Evolutionary conservation across 2,797 vertebrate species (phyloP), one percentile per base, ranked within the genome.

Genomic region (Liparis tanakae): DNA sequence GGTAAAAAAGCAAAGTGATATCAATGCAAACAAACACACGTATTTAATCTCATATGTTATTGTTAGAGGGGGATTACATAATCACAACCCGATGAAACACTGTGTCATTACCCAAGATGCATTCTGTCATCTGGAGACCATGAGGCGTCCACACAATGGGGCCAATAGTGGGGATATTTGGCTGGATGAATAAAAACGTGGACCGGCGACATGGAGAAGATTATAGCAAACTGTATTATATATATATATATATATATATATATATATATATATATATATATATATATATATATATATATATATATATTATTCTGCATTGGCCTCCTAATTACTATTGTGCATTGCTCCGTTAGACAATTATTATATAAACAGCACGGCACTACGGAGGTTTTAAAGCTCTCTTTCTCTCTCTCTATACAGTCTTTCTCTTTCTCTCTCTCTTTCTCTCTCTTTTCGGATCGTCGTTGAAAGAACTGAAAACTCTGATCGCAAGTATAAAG

Each of bases 301-400:
- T 30, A 30, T 30, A 30, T 30, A 30, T 30, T n/a, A n/a, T 30
- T 30, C 25, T 30, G 25, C 25, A 30, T 30, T 30, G 25, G 25
- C 25, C 25, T 30, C 25, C 25, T 30, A 30, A 30, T 30, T 30
- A 30, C 25, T 30, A 30, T 30, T 30, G 58, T 82, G 82, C 56
- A 60, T 53, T 22, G 72, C 74, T 69, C 37, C 20, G 46, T 79
- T 78, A 66, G 56, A 82, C 83, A 82, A 79, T 86, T 70, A 82
- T 80, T 73, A 79, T 78, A 80, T 13, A 43, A 59, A 72, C 68
- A 71, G n/a, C n/a, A n/a, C n/a, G n/a, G 74, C 69, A 63, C 79
- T 46, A 82, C 61, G 62, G 63, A 61, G 67, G 54, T n/a, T n/a
- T n/a, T n/a, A n/a, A n/a, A n/a, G n/a, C n/a, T 30, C 25, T 30